phyloP scores from a whole-genome alignment of 2,888 invertebrate species.

The Mactromeris polynyma region DNA sequence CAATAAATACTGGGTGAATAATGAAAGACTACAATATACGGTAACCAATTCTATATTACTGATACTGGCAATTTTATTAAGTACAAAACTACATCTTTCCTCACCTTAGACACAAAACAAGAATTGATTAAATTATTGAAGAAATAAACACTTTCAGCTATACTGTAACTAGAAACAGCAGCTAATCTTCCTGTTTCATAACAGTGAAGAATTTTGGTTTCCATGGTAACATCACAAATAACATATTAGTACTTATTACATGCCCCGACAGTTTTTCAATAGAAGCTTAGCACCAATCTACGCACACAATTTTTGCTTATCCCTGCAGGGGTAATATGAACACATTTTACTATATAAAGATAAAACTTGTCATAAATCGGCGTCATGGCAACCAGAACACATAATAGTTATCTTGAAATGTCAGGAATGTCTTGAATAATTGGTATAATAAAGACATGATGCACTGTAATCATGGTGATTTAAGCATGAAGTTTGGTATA shows the following conservation, averaged over 20 bases:
- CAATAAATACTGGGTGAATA: neutral
- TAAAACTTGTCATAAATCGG: neutral
- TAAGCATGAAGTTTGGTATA: neutral
- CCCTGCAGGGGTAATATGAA: neutral
- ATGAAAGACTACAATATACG: neutral
- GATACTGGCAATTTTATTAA: neutral
- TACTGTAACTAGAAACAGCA: neutral
- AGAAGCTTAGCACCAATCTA: neutral
- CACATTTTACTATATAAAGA: neutral
- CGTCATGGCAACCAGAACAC: slow-evolving; percentile 8
- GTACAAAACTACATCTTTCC: neutral
- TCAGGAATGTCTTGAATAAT: neutral
- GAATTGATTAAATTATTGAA: slow-evolving; percentile 2
- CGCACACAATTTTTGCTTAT: neutral
- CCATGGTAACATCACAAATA: slow-evolving; percentile 14
- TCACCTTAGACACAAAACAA: neutral
- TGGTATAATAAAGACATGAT: neutral
- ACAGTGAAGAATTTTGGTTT: neutral
- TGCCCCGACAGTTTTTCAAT: neutral
- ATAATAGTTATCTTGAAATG: neutral
- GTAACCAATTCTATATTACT: neutral
- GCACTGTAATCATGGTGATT: neutral
- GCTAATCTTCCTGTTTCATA: neutral
- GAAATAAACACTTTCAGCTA: neutral
- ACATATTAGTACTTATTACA: slow-evolving; percentile 3